A percentile compares a stretch with the other conserved stretches of the same genome.
phyloP scores from a whole-genome alignment of 2,113 vertebrate species.

The Chaetodon trifascialis region DNA sequence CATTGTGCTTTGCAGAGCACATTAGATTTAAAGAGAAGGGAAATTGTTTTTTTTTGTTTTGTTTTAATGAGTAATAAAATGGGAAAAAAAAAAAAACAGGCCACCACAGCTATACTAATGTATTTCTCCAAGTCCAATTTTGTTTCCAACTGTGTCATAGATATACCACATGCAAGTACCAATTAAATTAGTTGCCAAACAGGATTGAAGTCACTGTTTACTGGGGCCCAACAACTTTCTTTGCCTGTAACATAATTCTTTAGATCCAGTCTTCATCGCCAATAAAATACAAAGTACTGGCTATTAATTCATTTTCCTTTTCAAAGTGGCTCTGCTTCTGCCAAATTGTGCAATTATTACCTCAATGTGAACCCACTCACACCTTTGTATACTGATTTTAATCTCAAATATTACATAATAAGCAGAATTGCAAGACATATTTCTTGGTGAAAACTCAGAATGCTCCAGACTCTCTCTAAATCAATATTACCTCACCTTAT shows the following conservation, averaged over 20 bases:
- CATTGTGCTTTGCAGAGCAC: background rate
- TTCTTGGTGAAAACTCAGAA: background rate
- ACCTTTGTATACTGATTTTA: background rate
- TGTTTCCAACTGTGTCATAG: slow-evolving; percentile 20
- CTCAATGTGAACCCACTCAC: no score
- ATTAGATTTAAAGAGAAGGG: background rate
- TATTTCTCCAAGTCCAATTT: slow-evolving; percentile 12
- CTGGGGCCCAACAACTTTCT: background rate
- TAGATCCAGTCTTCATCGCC: background rate
- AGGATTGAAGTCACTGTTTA: background rate
- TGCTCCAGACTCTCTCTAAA: background rate
- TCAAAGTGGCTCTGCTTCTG: no score
- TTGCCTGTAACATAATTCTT: background rate
- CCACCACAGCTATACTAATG: slow-evolving; percentile 6
- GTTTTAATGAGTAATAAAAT: background rate
- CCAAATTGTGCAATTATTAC: no score
- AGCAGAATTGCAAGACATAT: background rate
- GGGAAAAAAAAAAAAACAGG: background rate
- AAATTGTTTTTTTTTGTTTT: background rate
- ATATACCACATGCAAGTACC: background rate
- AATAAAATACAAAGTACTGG: background rate
- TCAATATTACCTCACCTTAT: background rate
- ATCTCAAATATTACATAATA: background rate
- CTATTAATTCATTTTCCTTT: background rate
- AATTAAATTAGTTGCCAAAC: slow-evolving; percentile 1